Percentiles rank a stretch among this genome's conserved stretches.
phyloP scores from a whole-genome alignment of 2,797 vertebrate species.

The Artibeus lituratus region DNA sequence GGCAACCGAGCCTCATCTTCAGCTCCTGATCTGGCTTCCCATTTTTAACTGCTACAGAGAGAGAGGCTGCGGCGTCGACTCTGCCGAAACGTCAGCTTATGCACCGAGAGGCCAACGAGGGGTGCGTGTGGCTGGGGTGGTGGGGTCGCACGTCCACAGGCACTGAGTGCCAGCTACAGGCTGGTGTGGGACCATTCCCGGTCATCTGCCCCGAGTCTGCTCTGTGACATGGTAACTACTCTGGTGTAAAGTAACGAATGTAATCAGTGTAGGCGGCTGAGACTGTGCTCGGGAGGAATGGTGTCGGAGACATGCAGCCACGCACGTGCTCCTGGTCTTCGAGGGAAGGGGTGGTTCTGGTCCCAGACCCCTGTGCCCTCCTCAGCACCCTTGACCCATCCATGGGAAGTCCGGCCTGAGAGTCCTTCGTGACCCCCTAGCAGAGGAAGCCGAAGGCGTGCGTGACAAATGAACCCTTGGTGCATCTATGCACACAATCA shows the following conservation, averaged over 20 bases:
- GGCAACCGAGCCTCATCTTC: not conserved
- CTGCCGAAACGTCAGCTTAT: not conserved
- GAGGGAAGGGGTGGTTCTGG: not conserved
- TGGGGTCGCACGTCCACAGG: not conserved
- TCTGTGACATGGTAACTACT: not conserved
- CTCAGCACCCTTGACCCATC: not conserved
- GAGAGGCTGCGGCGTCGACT: not conserved
- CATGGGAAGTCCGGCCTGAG: not conserved
- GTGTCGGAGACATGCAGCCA: not conserved
- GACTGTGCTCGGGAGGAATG: not conserved
- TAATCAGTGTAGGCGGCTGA: not conserved
- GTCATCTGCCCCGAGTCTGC: not conserved
- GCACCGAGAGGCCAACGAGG: no score
- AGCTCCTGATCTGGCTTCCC: not conserved
- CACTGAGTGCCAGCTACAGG: not conserved
- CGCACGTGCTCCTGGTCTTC: fast-evolving
- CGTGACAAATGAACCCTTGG: not conserved
- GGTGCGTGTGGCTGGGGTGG: not conserved
- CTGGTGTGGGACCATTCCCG: not conserved
- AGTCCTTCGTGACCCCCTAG: not conserved
- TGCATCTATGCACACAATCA: fast-evolving
- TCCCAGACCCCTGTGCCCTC: no score
- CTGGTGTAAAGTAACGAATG: not conserved
- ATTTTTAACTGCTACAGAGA: not conserved
- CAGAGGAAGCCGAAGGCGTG: not conserved